Evolutionary conservation across 2,797 vertebrate genomes (phyloP), one percentile per base, ranked within the genome.

Genomic region (Diplodus sargus): DNA sequence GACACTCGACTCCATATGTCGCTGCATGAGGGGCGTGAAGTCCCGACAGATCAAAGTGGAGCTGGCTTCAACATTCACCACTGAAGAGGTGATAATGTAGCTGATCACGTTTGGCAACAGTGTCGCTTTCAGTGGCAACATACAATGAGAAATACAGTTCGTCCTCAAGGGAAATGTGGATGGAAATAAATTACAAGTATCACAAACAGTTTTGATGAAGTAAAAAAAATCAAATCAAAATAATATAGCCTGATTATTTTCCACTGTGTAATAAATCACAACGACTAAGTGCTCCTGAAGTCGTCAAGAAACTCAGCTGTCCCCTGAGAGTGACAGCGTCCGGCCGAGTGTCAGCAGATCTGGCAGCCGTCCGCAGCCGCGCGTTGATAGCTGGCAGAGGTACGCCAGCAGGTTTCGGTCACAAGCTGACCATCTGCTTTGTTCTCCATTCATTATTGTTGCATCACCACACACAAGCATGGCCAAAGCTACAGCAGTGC

Each of bases 341-440:
- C 0, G 5, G 20, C 73, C 12, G 61, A 43, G 61, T 72, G 59
- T 60, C 47, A 53, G 61, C 54, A 79, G 69, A 73, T 59, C 68
- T 90, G 84, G 86, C 84, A 84, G 77, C 77, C 60, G 60, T 43
- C 43, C 5, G 13, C 60, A 39, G 68, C 56, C 49, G 2, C 56
- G 87, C 45, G 18, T 61, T 42, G 75, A 70, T 57, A 60, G 64
- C 81, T 92, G 91, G 88, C 86, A 72, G 53, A 70, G 74, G 63
- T 47, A 67, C 60, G 62, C 22, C 69, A 30, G 69, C 83, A 90
- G 84, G 89, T 83, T 90, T 74, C 76, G 47, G 70, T 82, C 85
- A 87, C 83, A 87, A 79, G 79, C 83, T 76, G 87, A 85, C 93
- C 91, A 93, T 94, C 93, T 93, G 93, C 66, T 93, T 89, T 82